These are phyloP conservation scores for Neria commutata DNA, from an alignment of 2,888 invertebrate genomes.

Conservation along the genomic window DNA sequence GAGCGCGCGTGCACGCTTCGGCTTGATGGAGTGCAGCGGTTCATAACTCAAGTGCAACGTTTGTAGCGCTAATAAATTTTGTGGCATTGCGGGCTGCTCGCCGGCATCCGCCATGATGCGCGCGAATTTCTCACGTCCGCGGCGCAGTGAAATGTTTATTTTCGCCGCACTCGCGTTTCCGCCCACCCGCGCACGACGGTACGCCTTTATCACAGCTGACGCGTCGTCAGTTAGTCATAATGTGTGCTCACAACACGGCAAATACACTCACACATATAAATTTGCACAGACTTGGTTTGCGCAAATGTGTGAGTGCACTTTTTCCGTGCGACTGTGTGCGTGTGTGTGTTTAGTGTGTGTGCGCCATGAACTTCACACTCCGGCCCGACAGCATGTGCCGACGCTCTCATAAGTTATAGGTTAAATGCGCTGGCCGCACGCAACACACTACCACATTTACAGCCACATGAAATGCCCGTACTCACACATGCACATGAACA, in stretches of 20 bases:
- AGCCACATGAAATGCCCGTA: constrained; percentile 10
- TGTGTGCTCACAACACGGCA: neutral
- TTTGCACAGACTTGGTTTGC: too few species aligned
- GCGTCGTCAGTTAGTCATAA: neutral
- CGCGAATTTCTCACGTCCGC: neutral
- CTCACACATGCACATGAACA: constrained; percentile 11
- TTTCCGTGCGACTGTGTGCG: neutral
- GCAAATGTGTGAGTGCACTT: too few species aligned
- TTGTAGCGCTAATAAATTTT: too few species aligned
- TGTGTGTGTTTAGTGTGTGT: neutral
- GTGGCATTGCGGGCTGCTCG: too few species aligned
- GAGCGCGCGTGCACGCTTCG: too few species aligned
- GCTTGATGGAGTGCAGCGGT: too few species aligned
- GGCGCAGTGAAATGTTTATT: constrained; percentile 28
- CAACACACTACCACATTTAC: constrained; percentile 3
- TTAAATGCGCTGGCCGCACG: neutral
- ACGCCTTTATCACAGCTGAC: neutral
- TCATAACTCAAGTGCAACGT: too few species aligned
- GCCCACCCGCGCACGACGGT: neutral
- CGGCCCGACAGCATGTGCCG: constrained; percentile 2
- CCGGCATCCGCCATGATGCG: neutral
- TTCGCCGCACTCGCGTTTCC: constrained; percentile 42
- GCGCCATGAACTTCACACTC: constrained; percentile 6
- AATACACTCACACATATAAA: neutral
- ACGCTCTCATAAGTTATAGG: neutral